These are phyloP conservation scores for Acanthochromis polyacanthus DNA, from an alignment of 2,113 vertebrate genomes.

Conservation along the genomic window DNA sequence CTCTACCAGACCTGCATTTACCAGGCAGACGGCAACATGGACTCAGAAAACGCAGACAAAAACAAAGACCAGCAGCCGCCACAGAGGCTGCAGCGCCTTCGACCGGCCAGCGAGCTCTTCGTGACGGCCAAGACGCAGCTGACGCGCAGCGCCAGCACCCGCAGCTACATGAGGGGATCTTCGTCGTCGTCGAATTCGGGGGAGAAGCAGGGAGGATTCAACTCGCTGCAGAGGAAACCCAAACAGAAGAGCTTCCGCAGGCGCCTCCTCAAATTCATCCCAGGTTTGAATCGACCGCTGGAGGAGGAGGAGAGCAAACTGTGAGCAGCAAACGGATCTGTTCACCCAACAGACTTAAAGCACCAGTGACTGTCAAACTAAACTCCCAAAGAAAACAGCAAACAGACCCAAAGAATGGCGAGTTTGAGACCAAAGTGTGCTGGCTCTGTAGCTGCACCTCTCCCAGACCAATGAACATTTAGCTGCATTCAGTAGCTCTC, in stretches of 20 bases:
- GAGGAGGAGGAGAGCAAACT: slow-evolving; percentile 98
- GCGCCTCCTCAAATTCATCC: slow-evolving; percentile 95
- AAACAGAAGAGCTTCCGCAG: slow-evolving; percentile 92
- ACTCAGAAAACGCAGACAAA: slow-evolving; percentile 35
- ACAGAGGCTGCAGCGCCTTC: slow-evolving; percentile 60
- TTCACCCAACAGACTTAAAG: slow-evolving; percentile 35
- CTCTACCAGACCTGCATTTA: slow-evolving; percentile 94
- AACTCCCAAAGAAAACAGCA: slow-evolving; percentile 51
- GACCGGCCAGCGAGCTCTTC: slow-evolving; percentile 82
- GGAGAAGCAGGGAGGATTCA: slow-evolving; percentile 77
- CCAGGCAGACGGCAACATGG: slow-evolving; percentile 50
- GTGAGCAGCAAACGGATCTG: slow-evolving; percentile 66
- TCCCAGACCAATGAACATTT: slow-evolving; percentile 37
- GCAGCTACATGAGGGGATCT: slow-evolving; percentile 80
- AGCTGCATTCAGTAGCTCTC: slow-evolving; percentile 3
- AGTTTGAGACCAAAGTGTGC: slow-evolving; percentile 60
- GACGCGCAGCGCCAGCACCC: slow-evolving; percentile 90
- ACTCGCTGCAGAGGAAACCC: slow-evolving; percentile 86
- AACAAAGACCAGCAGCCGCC: slow-evolving; percentile 25
- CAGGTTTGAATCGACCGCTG: slow-evolving; percentile 92
- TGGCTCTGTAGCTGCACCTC: slow-evolving; percentile 11
- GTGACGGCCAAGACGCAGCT: slow-evolving; percentile 76
- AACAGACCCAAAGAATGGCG: slow-evolving; percentile 38
- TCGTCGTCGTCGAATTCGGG: slow-evolving; percentile 13
- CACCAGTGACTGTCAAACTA: slow-evolving; percentile 18